phyloP scores from a whole-genome alignment of 2,113 vertebrate genomes.

The Albula goreensis region DNA sequence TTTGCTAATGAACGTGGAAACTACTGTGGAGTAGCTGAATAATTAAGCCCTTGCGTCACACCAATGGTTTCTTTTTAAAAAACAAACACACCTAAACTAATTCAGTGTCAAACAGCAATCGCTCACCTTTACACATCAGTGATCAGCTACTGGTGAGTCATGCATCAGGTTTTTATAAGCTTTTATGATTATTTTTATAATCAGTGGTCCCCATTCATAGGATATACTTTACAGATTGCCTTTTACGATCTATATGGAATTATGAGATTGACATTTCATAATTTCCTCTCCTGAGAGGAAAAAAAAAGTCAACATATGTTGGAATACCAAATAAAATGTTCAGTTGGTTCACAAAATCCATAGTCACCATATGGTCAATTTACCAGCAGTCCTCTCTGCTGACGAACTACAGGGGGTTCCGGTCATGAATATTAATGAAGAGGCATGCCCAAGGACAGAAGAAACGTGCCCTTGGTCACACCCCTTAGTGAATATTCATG shows the following conservation, averaged over 20 bases:
- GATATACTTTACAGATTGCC: not conserved
- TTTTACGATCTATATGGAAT: not conserved
- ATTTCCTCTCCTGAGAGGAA: not conserved
- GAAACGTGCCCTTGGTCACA: no score
- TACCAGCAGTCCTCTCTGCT: not conserved
- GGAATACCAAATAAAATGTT: not conserved
- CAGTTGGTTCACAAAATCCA: not conserved
- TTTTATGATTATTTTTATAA: no score
- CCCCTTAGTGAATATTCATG: not conserved
- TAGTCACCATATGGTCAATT: not conserved
- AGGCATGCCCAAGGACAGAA: no score
- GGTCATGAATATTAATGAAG: not conserved
- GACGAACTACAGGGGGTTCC: not conserved
- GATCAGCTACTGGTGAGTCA: not conserved
- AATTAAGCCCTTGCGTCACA: slow-evolving; percentile 20
- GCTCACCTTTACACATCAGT: slow-evolving; percentile 18
- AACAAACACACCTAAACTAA: not conserved
- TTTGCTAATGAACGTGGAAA: slow-evolving; percentile 29
- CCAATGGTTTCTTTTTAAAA: slow-evolving; percentile 21
- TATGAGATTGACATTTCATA: no score
- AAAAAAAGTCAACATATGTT: not conserved
- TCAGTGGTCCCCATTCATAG: not conserved
- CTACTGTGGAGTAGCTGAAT: slow-evolving; percentile 20
- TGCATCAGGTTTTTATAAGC: no score
- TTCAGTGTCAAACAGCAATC: no score